Percentiles rank a stretch among this genome's conserved stretches.
Conservation (phyloP, 2,113 vertebrate genomes). For the Ptilorrhoa leucosticta region DNA sequence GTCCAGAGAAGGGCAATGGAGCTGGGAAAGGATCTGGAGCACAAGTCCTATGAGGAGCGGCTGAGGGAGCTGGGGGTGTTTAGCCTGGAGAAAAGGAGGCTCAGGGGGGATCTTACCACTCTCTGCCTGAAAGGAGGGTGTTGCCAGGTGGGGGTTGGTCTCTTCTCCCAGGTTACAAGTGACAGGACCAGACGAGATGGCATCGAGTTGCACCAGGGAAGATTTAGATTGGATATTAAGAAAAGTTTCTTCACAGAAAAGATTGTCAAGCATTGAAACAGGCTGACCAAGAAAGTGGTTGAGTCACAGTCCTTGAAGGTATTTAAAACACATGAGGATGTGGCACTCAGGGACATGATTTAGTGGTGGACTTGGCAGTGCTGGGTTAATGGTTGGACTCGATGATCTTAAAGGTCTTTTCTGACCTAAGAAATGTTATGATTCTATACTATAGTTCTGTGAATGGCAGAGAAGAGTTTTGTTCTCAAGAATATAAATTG, state of each 20-base stretch:
- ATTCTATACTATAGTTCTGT: not conserved
- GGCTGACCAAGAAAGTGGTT: not conserved
- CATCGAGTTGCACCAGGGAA: not conserved
- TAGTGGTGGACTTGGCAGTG: not conserved
- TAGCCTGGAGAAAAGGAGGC: not conserved
- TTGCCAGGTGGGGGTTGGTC: accelerated
- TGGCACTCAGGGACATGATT: not conserved
- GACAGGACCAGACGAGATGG: not conserved
- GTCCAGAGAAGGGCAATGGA: accelerated
- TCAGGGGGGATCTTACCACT: accelerated
- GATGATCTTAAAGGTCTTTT: not conserved
- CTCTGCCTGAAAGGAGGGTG: not conserved
- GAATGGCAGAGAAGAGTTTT: not conserved
- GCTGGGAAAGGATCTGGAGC: not conserved
- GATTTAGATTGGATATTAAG: not conserved
- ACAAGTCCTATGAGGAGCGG: accelerated
- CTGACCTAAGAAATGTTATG: not conserved
- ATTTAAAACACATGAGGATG: not conserved
- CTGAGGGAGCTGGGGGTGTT: not conserved
- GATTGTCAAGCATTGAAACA: not conserved
- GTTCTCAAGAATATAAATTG: not conserved
- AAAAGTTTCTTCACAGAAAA: not conserved
- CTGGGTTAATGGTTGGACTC: not conserved
- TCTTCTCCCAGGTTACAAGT: not conserved
- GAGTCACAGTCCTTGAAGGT: not conserved